These are phyloP conservation scores for Boleophthalmus pectinirostris DNA, from an alignment of 2,113 vertebrate species.

Conservation along the genomic window DNA sequence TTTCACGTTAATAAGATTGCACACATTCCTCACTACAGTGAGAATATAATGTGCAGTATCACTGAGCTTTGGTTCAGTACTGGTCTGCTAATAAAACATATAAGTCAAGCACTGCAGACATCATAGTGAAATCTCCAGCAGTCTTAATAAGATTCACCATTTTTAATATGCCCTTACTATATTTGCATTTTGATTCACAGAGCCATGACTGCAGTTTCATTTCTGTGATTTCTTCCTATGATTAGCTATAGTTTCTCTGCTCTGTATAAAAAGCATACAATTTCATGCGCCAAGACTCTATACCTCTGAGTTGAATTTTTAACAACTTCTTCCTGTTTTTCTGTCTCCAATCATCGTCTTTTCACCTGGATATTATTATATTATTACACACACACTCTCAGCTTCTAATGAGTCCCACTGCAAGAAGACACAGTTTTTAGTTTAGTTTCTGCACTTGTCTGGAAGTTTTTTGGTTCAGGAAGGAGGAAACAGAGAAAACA, in stretches of 20 bases:
- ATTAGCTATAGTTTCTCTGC: not conserved
- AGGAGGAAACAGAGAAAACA: not conserved
- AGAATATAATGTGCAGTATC: not conserved
- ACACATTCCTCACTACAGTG: not conserved
- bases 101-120: constrained; percentile 28
- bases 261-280: constrained; percentile 5
- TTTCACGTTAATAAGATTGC: not conserved
- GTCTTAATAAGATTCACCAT: constrained; percentile 1
- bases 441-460: not conserved
- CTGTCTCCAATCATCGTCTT: not conserved
- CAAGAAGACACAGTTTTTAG: not conserved
- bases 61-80: constrained; percentile 15
- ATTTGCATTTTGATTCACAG: constrained; percentile 6
- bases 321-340: not conserved
- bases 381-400: not conserved
- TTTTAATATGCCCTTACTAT: constrained; percentile 7
- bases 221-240: constrained; percentile 9
- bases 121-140: constrained; percentile 2
- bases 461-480: not conserved
- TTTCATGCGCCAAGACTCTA: not conserved
- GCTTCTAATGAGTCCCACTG: constrained; percentile 8
- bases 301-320: not conserved
- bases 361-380: constrained; percentile 9
- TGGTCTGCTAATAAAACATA: constrained; percentile 10
- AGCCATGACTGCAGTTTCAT: not conserved